phyloP scores from a whole-genome alignment of 1,140 invertebrate genomes.

The Zophobas atratus region DNA sequence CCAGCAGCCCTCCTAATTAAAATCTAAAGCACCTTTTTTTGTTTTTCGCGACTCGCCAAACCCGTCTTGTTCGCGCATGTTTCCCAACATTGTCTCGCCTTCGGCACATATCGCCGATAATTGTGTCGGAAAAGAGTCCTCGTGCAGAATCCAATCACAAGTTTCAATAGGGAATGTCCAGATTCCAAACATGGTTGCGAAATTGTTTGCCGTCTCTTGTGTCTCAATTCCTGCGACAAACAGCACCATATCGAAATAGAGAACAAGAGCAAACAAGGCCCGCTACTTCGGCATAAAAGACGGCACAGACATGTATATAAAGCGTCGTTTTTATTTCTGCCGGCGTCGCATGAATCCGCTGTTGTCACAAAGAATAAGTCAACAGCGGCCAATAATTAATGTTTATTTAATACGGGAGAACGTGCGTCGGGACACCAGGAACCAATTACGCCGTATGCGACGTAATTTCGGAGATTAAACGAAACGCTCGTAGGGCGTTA shows the following conservation, averaged over 20 bases:
- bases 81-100: not conserved
- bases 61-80: not conserved
- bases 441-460: constrained; percentile 4
- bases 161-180: constrained; percentile 48
- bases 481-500: not conserved
- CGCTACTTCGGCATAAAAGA: constrained; percentile 26
- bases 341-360: not conserved
- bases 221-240: constrained; percentile 48
- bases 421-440: constrained; percentile 7
- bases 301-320: constrained; percentile 15
- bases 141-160: constrained; percentile 44
- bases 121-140: constrained; percentile 40
- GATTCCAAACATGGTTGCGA: constrained; percentile 46
- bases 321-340: constrained; percentile 13
- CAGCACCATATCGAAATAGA: constrained; percentile 44
- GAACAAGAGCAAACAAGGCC: constrained; percentile 40
- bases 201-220: constrained; percentile 48
- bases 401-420: constrained; percentile 17
- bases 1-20: no score
- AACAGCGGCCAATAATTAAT: constrained; percentile 32
- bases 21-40: not conserved
- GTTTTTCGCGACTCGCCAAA: not conserved
- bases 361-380: constrained; percentile 1
- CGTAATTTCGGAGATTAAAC: constrained; percentile 24
- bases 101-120: constrained; percentile 1